Evolutionary conservation across 2,888 invertebrate genomes (phyloP).

Genomic region (Trilocha varians): DNA sequence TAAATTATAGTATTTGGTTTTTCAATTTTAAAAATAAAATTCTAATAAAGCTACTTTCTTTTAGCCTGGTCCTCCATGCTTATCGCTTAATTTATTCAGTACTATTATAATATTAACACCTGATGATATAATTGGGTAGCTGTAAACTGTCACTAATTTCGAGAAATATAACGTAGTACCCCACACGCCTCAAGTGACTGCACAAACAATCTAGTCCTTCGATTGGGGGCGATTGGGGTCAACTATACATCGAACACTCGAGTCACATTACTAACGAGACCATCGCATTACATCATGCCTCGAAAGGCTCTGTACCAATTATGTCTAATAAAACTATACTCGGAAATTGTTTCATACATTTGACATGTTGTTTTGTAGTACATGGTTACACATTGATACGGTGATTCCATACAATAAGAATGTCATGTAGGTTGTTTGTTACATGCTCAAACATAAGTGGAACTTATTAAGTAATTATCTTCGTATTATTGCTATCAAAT

Average conservation of each 20-base stretch:
- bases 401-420: background rate
- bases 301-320: constrained; percentile 47
- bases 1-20: too few relatives aligned
- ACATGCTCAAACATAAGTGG: too few relatives aligned
- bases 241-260: constrained; percentile 60
- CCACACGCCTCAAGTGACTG: constrained; percentile 34
- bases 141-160: too few relatives aligned
- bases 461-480: background rate
- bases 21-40: too few relatives aligned
- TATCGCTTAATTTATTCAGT: too few relatives aligned
- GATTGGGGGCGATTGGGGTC: constrained; percentile 70
- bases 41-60: too few relatives aligned
- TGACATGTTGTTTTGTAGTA: constrained; percentile 6
- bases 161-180: too few relatives aligned
- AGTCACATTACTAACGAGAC: constrained; percentile 31
- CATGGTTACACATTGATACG: background rate
- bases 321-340: constrained; percentile 32
- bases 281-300: constrained; percentile 48
- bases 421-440: background rate
- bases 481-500: too few relatives aligned
- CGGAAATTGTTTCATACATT: constrained; percentile 14
- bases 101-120: too few relatives aligned
- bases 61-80: too few relatives aligned
- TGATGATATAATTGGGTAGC: too few relatives aligned
- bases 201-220: constrained; percentile 66